Conservation (phyloP, 2,113 vertebrate species). For the Baryphthengus martii region DNA sequence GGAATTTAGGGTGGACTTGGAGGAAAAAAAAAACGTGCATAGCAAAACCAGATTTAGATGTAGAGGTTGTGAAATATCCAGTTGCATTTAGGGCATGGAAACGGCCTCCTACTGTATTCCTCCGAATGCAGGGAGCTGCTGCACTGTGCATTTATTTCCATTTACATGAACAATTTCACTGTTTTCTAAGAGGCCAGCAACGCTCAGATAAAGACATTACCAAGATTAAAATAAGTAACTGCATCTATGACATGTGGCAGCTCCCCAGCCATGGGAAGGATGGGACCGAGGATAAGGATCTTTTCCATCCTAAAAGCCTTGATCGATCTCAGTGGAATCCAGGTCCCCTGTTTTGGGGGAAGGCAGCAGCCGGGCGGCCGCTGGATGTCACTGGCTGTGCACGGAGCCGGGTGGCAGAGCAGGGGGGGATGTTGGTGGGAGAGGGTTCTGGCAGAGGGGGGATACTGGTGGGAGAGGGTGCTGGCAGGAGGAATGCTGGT, state of each 20-base stretch:
- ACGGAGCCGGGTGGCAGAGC: neutral
- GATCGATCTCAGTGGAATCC: neutral
- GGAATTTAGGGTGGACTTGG: neutral
- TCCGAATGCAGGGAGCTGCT: neutral
- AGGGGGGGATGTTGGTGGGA: neutral
- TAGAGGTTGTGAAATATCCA: neutral
- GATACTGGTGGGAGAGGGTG: no score
- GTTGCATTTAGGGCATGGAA: neutral
- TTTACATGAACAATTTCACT: neutral
- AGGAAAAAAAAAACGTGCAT: neutral
- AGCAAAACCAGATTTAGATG: neutral
- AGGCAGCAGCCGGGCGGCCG: neutral
- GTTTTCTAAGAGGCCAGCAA: neutral
- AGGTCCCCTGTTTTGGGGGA: neutral
- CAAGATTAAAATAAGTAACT: neutral
- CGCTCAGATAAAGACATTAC: neutral
- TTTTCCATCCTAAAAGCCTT: neutral
- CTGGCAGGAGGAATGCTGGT: neutral
- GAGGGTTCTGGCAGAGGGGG: no score
- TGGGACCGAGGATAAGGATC: neutral
- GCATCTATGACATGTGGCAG: rapidly evolving
- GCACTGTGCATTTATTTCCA: neutral
- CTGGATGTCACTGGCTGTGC: neutral
- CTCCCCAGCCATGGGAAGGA: neutral
- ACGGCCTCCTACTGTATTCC: neutral